Base-by-base conservation (phyloP, 2,797 vertebrate genomes). In the Schizopygopsis pylzovi region DNA sequence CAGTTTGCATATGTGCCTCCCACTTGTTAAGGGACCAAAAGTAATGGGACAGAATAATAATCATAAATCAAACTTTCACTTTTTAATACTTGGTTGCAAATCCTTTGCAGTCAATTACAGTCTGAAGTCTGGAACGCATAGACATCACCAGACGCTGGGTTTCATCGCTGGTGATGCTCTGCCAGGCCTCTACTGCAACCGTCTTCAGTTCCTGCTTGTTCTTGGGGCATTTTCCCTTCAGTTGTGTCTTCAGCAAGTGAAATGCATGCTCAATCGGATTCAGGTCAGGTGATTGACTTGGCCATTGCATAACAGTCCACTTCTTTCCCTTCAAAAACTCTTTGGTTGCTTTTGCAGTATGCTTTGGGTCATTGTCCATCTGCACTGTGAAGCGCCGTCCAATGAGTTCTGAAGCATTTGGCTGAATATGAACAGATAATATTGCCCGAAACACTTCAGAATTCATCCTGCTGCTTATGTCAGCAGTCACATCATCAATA, bases 1-100 rank as follows among this genome's bases (percentile, higher is more conserved):
- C 18, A 76, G 33, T 33, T 33, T 33, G 33, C 33, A 33, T 33
- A 33, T 33, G 33, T 2, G 33, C 33, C 33, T 33, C 33, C 45
- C 45, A 3, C 45, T 12, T 47, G 12, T 47, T 47, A 47, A 47
- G 45, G 12, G 45, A 47, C 45, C 45, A 47, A 47, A 47, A 47
- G 45, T 47, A 47, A 47, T 47, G 45, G 45, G 45, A 47, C 45
- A 47, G 12, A 47, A 13, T 47, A 47, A 47, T 12, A 47, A 47
- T 13, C 45, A 47, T 47, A 47, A 47, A 47, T 47, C 45, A 47
- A 13, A 47, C 45, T 47, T 47, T 47, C 12, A 47, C 12, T 75
- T 75, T 83, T 52, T 76, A 83, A 83, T 83, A 76, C 71, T 83
- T 83, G 71, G 82, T 83, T 76, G 82, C 56, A 76, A 83, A 83